Evolutionary conservation across 2,113 vertebrate species (phyloP).

Genomic region (Plestiodon gilberti): DNA sequence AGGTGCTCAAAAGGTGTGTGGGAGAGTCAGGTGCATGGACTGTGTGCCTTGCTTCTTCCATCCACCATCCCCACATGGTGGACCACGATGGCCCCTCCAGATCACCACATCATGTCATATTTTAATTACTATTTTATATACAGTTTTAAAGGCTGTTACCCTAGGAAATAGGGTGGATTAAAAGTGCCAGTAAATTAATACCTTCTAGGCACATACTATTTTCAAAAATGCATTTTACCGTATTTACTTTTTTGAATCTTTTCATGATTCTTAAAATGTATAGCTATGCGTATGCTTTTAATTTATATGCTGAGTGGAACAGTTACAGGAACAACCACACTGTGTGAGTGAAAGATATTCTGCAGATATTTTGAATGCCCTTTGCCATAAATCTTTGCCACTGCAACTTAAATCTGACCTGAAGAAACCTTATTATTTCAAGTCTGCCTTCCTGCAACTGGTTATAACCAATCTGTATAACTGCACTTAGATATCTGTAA

Average conservation of each 20-base stretch:
- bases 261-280: neutral
- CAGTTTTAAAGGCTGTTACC: neutral
- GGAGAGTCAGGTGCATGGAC: too few species aligned
- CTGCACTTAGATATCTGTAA: slow-evolving; percentile 16
- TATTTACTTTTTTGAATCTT: neutral
- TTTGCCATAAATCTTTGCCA: slow-evolving; percentile 6
- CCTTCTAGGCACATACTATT: neutral
- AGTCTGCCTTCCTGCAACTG: neutral
- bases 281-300: neutral
- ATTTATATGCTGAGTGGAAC: neutral
- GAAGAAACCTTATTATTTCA: slow-evolving; percentile 11
- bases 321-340: neutral
- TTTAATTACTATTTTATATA: neutral
- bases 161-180: neutral
- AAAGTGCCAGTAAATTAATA: neutral
- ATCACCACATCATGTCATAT: neutral
- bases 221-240: neutral
- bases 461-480: slow-evolving; percentile 2
- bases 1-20: too few species aligned
- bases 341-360: neutral
- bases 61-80: too few species aligned
- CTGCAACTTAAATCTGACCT: neutral
- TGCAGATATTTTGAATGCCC: neutral
- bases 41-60: too few species aligned
- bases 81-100: too few species aligned